A percentile compares a stretch with the other conserved stretches of the same genome.
Evolutionary conservation across 2,797 vertebrate species (phyloP).

Genomic region (Tympanoctomys barrerae): DNA sequence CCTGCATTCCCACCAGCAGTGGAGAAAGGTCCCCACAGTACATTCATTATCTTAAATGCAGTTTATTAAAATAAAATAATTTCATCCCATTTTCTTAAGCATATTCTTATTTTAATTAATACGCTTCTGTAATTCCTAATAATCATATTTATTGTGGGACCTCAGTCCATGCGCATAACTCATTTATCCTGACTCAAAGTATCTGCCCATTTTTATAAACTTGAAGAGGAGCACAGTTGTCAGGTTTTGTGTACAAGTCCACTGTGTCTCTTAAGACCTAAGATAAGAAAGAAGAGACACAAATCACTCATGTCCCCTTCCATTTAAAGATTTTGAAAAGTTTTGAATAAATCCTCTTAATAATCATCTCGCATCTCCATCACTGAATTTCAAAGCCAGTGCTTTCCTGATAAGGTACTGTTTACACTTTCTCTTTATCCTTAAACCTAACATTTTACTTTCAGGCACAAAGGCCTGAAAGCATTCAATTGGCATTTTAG

Average conservation of each 20-base stretch:
- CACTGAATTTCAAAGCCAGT: neutral
- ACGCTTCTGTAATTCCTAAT: neutral
- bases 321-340: neutral
- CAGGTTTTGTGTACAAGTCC: neutral
- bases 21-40: neutral
- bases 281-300: neutral
- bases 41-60: neutral
- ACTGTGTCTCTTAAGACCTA: neutral
- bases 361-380: neutral
- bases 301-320: neutral
- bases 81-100: neutral
- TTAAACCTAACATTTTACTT: slow-evolving; percentile 5
- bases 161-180: neutral
- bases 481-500: slow-evolving; percentile 22
- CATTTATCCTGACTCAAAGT: neutral
- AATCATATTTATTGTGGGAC: neutral
- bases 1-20: no score
- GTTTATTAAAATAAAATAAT: neutral
- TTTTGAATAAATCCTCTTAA: neutral
- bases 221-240: neutral
- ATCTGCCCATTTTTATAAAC: neutral
- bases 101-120: neutral
- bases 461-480: neutral
- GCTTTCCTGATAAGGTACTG: neutral
- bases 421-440: neutral